Evolutionary conservation across 2,888 invertebrate genomes (phyloP), one percentile per base, ranked within the genome.

Genomic region (Xestobium rufovillosum): DNA sequence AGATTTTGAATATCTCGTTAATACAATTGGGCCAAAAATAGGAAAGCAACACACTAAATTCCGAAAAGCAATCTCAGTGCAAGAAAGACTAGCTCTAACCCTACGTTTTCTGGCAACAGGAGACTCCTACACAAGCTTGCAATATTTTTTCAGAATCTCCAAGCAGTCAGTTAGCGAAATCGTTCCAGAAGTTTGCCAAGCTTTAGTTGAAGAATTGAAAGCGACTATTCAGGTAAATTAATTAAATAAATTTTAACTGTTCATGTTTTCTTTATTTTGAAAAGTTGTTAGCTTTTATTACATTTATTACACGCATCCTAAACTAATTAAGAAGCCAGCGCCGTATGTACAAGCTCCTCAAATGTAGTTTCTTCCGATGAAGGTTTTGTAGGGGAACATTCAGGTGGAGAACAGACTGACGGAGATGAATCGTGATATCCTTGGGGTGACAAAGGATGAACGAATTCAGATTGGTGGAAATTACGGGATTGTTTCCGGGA

Each of bases 101-200:
- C 12, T 38, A 16, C 38, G 38, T 15, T 38, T 38, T 26, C 26
- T 38, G 16, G 38, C 33, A 3, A 27, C 32, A n/a, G 38, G 38
- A 10, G 27, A 19, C n/a, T 19, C 23, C 6, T 19, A 19, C n/a
- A 19, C 23, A 19, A 19, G 23, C 23, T 19, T 19, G 27, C 8
- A 19, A 23, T 32, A 26, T 29, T 10, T 36, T 11, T 31, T 31
- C 25, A 19, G 28, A 15, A 33, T 28, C 12, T 38, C 33, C 16
- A 38, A 38, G 14, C 33, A 34, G 12, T n/a, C 33, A 2, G 28
- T 38, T 12, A 26, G 11, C 10, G 17, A 14, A 34, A 38, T 38
- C 19, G 28, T 38, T 9, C 26, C 19, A 3, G 33, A 38, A 26
- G 38, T 38, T n/a, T 38, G 33, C 26, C 13, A 26, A 16, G 38